Conservation (phyloP, 2,888 invertebrate genomes). For the Nomada ferruginata region DNA sequence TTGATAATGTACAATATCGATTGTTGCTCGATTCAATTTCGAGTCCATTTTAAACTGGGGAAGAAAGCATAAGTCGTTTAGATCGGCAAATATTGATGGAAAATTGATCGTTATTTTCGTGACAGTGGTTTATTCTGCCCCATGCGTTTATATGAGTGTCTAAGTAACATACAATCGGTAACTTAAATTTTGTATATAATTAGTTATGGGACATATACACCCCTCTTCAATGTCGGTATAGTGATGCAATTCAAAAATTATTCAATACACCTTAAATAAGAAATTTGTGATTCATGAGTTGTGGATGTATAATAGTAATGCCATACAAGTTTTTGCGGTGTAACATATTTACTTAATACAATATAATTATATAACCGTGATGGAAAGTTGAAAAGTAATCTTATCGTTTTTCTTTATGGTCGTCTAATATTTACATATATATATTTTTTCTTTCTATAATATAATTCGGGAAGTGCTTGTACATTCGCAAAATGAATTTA, state of each 20-base stretch:
- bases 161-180: constrained; percentile 16
- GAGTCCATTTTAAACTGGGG: neutral
- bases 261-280: neutral
- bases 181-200: constrained; percentile 23
- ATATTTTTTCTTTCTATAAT: constrained; percentile 7
- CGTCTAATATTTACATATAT: constrained; percentile 23
- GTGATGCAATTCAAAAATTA: constrained; percentile 9
- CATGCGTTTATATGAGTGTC: neutral
- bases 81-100: neutral
- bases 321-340: constrained; percentile 16
- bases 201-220: constrained; percentile 27
- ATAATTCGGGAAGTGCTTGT: constrained; percentile 10
- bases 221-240: neutral
- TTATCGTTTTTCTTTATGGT: constrained; percentile 12
- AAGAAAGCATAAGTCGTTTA: neutral
- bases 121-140: constrained; percentile 27
- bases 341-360: constrained; percentile 6
- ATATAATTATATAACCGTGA: neutral
- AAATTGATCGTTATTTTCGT: constrained; percentile 20
- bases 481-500: constrained; percentile 24
- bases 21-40: constrained; percentile 2
- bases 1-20: neutral
- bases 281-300: constrained; percentile 1
- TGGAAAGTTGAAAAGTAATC: neutral
- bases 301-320: neutral